Percentiles rank a stretch among this genome's conserved stretches.
These are phyloP conservation scores for Teinopalpus imperialis DNA, from an alignment of 2,888 invertebrate species.

Conservation along the genomic window DNA sequence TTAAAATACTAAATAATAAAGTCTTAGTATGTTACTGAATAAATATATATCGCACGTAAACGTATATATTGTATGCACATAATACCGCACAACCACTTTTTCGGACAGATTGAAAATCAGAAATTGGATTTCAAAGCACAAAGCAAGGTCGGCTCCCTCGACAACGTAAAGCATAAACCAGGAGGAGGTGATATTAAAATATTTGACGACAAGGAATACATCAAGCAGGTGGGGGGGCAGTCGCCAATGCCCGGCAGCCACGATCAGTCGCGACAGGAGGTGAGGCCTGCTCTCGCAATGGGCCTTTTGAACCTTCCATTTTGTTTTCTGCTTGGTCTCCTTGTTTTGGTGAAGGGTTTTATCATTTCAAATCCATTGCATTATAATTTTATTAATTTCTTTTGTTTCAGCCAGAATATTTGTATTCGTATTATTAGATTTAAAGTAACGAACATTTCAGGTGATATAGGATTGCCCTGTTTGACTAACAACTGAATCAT, in stretches of 20 bases:
- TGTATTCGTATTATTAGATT: constrained; percentile 74
- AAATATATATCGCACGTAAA: constrained; percentile 25
- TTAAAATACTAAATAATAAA: too few species aligned
- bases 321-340: constrained; percentile 31
- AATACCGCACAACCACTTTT: constrained; percentile 64
- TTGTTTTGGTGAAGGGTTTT: constrained; percentile 52
- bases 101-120: constrained; percentile 91
- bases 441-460: constrained; percentile 20
- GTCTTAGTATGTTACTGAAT: constrained; percentile 14
- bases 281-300: constrained; percentile 52
- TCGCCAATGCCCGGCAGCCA: constrained; percentile 65
- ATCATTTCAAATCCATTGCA: constrained; percentile 22
- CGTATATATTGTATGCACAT: constrained; percentile 44
- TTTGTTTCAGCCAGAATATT: constrained; percentile 80
- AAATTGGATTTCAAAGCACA: constrained; percentile 96
- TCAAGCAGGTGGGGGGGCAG: constrained; percentile 86
- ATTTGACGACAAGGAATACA: constrained; percentile 95
- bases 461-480: constrained; percentile 28
- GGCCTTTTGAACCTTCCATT: constrained; percentile 23
- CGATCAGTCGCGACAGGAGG: constrained; percentile 74
- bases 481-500: constrained; percentile 33
- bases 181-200: constrained; percentile 97
- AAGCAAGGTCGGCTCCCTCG: constrained; percentile 95
- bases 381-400: constrained; percentile 29
- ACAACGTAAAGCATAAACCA: constrained; percentile 95